Percentiles rank a stretch among this genome's conserved stretches.
phyloP scores from a whole-genome alignment of 2,113 vertebrate genomes.

The Lepus americanus region DNA sequence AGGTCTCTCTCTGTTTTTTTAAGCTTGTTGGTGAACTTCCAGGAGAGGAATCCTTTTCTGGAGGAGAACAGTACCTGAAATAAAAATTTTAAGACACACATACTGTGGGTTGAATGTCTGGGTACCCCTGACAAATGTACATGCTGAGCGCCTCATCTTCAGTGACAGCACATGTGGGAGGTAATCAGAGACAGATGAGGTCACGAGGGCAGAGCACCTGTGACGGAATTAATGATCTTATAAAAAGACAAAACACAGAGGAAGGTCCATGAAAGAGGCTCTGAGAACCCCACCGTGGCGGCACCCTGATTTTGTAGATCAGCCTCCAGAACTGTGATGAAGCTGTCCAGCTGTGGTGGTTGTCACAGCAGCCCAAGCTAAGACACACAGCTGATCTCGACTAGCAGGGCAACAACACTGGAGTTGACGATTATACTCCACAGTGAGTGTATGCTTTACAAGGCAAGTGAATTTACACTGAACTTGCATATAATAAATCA shows the following conservation, averaged over 20 bases:
- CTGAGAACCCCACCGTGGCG: neutral
- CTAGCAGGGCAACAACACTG: neutral
- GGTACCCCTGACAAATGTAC: neutral
- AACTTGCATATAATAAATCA: neutral
- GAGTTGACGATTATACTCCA: neutral
- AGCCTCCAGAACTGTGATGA: neutral
- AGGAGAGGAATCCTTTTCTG: constrained; percentile 87
- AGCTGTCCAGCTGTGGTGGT: neutral
- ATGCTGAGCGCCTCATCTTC: neutral
- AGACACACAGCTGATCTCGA: neutral
- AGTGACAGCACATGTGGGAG: neutral
- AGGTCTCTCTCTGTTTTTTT: constrained; percentile 86
- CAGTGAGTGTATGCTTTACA: neutral
- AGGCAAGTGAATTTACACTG: neutral
- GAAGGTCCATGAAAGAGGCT: neutral
- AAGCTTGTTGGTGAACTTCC: constrained; percentile 81
- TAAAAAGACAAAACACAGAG: neutral
- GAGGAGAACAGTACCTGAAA: constrained; percentile 87
- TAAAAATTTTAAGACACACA: neutral
- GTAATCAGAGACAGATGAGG: neutral
- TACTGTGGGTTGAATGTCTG: neutral
- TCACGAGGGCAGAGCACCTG: neutral
- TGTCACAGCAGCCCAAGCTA: neutral
- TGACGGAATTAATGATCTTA: neutral
- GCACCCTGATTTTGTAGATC: too few species aligned